Conservation (phyloP, 2,113 vertebrate species). For the Cichladusa arquata region DNA sequence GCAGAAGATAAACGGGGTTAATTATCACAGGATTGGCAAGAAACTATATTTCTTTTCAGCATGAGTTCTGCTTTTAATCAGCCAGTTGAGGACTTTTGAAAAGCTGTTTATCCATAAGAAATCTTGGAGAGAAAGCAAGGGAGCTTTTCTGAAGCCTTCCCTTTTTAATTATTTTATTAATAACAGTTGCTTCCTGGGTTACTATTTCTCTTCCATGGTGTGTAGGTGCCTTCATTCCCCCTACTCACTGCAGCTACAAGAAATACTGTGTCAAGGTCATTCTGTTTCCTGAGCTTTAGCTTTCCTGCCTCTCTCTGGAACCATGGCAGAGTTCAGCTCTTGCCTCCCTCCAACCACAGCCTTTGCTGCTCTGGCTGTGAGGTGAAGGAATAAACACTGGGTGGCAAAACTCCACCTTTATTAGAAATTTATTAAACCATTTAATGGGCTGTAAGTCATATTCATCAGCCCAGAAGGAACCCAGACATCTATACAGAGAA, state of each 20-base stretch:
- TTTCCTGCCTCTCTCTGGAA: not conserved
- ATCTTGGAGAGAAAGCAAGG: not conserved
- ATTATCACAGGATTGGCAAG: conserved; percentile 24
- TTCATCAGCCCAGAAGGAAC: not conserved
- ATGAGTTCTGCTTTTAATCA: not conserved
- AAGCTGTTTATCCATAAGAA: not conserved
- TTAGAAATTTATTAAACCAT: not conserved
- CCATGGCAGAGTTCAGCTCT: not conserved
- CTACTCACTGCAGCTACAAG: not conserved
- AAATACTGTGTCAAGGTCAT: not conserved
- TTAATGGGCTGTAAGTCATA: not conserved
- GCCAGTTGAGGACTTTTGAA: not conserved
- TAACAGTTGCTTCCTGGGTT: not conserved
- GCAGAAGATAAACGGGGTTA: conserved; percentile 45
- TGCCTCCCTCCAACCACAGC: not conserved
- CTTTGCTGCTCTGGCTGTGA: not conserved
- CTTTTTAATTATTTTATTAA: not conserved
- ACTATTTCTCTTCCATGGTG: not conserved
- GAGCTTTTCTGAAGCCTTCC: not conserved
- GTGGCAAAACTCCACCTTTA: not conserved
- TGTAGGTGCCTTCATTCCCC: not conserved
- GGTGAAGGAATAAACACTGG: not conserved
- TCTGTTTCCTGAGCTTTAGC: not conserved
- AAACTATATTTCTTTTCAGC: not conserved
- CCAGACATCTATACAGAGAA: not conserved